phyloP scores from a whole-genome alignment of 2,113 vertebrate species.

The Murina feae region DNA sequence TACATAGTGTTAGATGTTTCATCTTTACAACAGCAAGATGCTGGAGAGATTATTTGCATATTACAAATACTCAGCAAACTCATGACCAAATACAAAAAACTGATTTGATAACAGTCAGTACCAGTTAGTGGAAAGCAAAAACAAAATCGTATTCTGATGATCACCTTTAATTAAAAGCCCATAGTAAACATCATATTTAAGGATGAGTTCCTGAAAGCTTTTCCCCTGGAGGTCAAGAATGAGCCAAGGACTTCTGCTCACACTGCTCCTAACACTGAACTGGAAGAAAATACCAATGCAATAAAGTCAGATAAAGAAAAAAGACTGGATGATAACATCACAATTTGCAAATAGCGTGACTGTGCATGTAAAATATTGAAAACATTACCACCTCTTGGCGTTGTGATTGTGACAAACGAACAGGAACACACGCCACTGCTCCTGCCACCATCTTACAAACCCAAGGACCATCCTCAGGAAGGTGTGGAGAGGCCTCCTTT shows the following conservation, averaged over 20 bases:
- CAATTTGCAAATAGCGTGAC: neutral
- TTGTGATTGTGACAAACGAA: no score
- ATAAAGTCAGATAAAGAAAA: neutral
- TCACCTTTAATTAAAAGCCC: neutral
- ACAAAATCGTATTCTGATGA: neutral
- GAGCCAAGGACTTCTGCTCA: neutral
- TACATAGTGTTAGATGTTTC: neutral
- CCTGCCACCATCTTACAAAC: no score
- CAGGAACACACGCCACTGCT: no score
- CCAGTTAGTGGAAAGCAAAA: neutral
- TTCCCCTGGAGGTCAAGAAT: neutral
- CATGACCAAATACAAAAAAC: neutral
- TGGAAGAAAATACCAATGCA: neutral
- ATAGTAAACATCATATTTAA: neutral
- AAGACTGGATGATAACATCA: neutral
- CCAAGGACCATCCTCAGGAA: no score
- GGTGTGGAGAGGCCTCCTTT: no score
- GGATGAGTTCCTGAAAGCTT: neutral
- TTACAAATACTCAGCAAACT: neutral
- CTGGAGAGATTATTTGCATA: neutral
- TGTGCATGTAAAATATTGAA: neutral
- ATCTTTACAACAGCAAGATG: neutral
- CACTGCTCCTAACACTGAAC: neutral
- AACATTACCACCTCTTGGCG: neutral
- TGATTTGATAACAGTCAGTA: neutral